Evolutionary conservation across 2,797 vertebrate species (phyloP).

Genomic region (Melanotaenia parkinsoni): DNA sequence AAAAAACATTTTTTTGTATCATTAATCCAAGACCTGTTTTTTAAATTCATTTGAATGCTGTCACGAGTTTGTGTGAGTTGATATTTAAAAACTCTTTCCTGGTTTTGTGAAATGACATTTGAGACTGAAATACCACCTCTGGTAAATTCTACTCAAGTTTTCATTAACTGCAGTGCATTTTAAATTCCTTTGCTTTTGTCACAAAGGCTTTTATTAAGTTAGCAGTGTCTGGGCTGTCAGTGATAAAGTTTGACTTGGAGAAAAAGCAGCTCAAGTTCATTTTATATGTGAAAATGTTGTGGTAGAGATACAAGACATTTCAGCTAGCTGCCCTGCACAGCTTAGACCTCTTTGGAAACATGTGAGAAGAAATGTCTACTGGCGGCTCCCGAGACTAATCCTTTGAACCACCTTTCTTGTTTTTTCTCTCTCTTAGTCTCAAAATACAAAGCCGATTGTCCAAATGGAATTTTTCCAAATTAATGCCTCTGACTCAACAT

Average conservation of each 20-base stretch:
- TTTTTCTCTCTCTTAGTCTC: constrained; percentile 4
- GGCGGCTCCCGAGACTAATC: constrained; percentile 56
- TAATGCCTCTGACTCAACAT: constrained; percentile 44
- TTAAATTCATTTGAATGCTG: not conserved
- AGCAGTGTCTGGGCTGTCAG: constrained; percentile 45
- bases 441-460: constrained; percentile 55
- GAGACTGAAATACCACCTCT: not conserved
- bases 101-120: constrained; percentile 9
- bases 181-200: constrained; percentile 17
- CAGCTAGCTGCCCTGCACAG: constrained; percentile 36
- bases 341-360: constrained; percentile 43
- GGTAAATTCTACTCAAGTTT: constrained; percentile 23
- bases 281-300: constrained; percentile 28
- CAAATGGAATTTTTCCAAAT: constrained; percentile 57
- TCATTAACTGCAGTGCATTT: constrained; percentile 28
- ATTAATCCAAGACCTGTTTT: not conserved
- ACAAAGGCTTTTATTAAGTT: constrained; percentile 21
- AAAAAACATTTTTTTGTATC: not conserved
- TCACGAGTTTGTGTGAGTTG: not conserved
- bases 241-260: constrained; percentile 42
- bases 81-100: constrained; percentile 9
- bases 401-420: constrained; percentile 27
- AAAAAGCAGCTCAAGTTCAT: constrained; percentile 28
- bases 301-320: constrained; percentile 34
- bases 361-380: constrained; percentile 33